Evolutionary conservation across 2,888 invertebrate genomes (phyloP).

Genomic region (Drosophila putrida): DNA sequence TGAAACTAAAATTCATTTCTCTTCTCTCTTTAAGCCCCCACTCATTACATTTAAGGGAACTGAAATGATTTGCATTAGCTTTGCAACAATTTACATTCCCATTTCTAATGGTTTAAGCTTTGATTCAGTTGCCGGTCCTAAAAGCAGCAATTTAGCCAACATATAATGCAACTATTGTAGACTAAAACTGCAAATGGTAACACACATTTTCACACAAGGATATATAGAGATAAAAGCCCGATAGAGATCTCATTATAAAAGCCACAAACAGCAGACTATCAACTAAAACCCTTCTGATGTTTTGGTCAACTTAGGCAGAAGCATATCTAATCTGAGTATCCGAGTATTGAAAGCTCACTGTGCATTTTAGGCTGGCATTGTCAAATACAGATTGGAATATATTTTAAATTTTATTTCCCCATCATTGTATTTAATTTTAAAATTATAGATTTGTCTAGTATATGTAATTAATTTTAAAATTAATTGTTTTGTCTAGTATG

Average conservation of each 20-base stretch:
- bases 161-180: conserved; percentile 4
- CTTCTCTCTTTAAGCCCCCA: background rate
- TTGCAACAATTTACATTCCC: conserved; percentile 16
- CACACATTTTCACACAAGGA: background rate
- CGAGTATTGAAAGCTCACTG: background rate
- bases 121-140: background rate
- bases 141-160: conserved; percentile 4
- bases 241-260: background rate
- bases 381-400: no score
- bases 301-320: background rate
- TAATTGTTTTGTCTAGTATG: no score
- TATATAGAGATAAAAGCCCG: background rate
- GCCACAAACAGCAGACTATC: background rate
- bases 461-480: no score
- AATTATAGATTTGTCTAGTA: no score
- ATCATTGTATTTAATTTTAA: no score
- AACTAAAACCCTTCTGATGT: conserved; percentile 8
- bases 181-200: background rate
- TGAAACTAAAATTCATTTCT: conserved; percentile 53
- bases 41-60: background rate
- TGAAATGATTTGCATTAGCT: conserved; percentile 22
- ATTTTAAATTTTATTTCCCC: no score
- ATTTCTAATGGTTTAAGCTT: conserved; percentile 1
- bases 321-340: background rate
- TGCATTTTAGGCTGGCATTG: background rate